Evolutionary conservation across 2,113 vertebrate species (phyloP), one percentile per base, ranked within the genome.

Genomic region (Aix galericulata): DNA sequence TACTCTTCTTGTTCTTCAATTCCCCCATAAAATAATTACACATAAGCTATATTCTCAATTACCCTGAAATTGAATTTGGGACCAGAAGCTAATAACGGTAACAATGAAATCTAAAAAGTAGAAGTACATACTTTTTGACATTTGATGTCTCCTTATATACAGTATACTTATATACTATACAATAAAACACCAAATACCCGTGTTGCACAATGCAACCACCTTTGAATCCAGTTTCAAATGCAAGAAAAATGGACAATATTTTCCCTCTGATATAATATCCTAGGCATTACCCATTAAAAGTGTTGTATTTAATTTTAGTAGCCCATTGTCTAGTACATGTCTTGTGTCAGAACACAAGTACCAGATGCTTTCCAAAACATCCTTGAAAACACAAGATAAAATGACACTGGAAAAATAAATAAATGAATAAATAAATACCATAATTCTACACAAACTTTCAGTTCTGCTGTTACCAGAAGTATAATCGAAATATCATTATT

Each of bases 401-500:
- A 82, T 6, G 23, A 73, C 23, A 81, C 92, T 82, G 83, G 83
- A 86, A 25, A 17, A 48, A 48, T 48, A 48, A 48, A 48, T 22
- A 48, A 11, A 22, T 48, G 20, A 48, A 48, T 48, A 21, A 22
- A 48, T 48, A 56, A 88, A 91, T 67, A 88, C 5, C 2, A 17
- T 74, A 92, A 92, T 21, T 76, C 68, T 73, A 92, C 44, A 68
- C 71, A 91, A 75, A 75, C 71, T 55, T 91, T 71, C 79, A 48
- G 82, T 84, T 95, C 78, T 77, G 42, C 46, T 68, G 32, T 80
- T 94, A 89, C 89, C 55, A 53, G 15, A 87, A 32, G 17, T 34
- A 88, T 17, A 71, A 29, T 84, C 58, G 93, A 97, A 95, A 92
- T 76, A 88, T 95, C 82, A 83, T 23, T 88, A 50, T 86, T 84